Evolutionary conservation across 2,888 invertebrate genomes (phyloP), one percentile per base, ranked within the genome.

Genomic region (Allygus modestus): DNA sequence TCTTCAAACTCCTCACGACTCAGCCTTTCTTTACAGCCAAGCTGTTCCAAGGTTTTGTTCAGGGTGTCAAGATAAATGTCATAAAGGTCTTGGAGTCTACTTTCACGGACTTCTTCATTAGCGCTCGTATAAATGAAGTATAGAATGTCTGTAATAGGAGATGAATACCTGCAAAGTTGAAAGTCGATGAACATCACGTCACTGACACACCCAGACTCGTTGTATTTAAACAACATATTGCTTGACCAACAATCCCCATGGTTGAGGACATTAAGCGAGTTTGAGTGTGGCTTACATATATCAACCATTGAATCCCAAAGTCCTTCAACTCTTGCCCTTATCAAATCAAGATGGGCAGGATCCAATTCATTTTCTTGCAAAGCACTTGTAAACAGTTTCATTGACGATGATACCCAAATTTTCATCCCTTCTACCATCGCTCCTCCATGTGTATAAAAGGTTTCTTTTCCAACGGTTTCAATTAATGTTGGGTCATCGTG

Each of bases 151-250:
- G 69, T 28, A 0, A 77, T 81, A 9, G 87, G 87, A 11, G 83
- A 83, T 12, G 61, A 81, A 75, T 83, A 86, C 23, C 73, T 85
- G 15, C 71, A 65, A 12, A 71, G 17, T 82, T 86, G 86, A n/a
- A 86, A 84, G 43, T 86, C 85, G 43, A 84, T 43, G 61, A 85
- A 58, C 73, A 83, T 86, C 23, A 84, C 84, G 23, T 79, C 61
- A 11, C 28, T 65, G 17, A 77, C 61, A n/a, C 23, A 11, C 26
- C 83, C 79, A 11, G 41, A 20, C 0, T 73, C 69, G 43, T 85
- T 71, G n/a, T 85, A 75, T 69, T 85, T 85, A 61, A 86, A 86
- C 86, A 86, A 77, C 51, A 87, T 84, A 28, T 87, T 86, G n/a
- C 83, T 86, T 11, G 84, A 20, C 86, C 86, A 86, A 20, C 73